phyloP scores from a whole-genome alignment of 1,140 invertebrate genomes.

The Calliopsis andreniformis region DNA sequence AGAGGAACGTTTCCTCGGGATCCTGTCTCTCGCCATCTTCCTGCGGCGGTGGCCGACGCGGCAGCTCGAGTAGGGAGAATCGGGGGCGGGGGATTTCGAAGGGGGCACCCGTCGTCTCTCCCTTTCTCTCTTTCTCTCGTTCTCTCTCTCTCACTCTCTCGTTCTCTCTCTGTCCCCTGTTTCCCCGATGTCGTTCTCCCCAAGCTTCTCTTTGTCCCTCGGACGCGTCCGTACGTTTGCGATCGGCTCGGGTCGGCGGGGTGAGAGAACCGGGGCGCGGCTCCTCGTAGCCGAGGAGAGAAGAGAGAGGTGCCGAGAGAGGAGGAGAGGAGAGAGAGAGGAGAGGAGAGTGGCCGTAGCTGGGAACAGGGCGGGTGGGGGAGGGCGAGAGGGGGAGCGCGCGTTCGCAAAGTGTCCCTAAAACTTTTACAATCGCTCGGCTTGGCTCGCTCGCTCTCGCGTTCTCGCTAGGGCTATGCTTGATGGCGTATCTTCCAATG shows the following conservation, averaged over 20 bases:
- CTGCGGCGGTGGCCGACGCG: conserved; percentile 45
- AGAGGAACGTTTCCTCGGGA: conserved; percentile 25
- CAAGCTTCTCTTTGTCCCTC: neutral
- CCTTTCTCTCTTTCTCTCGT: conserved; percentile 36
- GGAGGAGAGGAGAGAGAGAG: conserved; percentile 21
- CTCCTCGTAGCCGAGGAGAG: conserved; percentile 41
- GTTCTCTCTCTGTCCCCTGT: conserved; percentile 30
- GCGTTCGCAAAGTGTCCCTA: conserved; percentile 85
- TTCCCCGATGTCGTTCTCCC: conserved; percentile 20
- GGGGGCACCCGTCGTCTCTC: conserved; percentile 1
- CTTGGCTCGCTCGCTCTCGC: conserved; percentile 81
- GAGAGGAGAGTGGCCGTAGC: conserved; percentile 50
- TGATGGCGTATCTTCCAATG: conserved; percentile 92
- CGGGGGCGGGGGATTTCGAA: conserved; percentile 44
- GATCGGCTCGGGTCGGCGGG: conserved; percentile 53
- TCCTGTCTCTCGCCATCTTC: conserved; percentile 58
- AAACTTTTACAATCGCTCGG: conserved; percentile 86
- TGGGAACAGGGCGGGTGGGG: neutral
- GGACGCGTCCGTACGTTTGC: conserved; percentile 2
- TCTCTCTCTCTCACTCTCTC: conserved; percentile 18
- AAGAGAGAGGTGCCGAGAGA: conserved; percentile 63
- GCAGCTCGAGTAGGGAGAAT: conserved; percentile 48
- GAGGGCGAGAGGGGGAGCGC: conserved; percentile 66
- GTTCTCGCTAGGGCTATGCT: conserved; percentile 85
- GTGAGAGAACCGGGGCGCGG: conserved; percentile 70